phyloP scores from a whole-genome alignment of 2,113 vertebrate species.

The Riparia riparia region DNA sequence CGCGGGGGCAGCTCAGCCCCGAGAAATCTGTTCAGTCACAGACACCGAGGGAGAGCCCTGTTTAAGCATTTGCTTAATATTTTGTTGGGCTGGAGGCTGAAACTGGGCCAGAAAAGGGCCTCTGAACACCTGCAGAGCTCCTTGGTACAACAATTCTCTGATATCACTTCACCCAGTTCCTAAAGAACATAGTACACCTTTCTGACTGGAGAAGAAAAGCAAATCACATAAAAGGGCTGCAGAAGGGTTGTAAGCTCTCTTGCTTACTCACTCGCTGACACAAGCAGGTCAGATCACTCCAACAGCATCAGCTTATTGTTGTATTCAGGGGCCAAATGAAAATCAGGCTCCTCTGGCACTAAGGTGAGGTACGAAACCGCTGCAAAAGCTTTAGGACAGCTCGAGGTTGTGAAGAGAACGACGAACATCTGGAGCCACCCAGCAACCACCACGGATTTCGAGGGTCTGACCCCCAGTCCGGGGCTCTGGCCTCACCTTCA shows the following conservation, averaged over 20 bases:
- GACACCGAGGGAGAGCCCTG: background rate
- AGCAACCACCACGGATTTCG: background rate
- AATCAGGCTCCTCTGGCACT: background rate
- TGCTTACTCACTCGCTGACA: background rate
- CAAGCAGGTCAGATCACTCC: background rate
- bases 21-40: background rate
- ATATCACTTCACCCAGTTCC: background rate
- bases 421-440: background rate
- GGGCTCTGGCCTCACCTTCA: background rate
- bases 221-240: background rate
- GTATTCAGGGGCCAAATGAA: background rate
- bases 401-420: background rate
- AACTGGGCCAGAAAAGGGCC: background rate
- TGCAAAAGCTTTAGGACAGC: background rate
- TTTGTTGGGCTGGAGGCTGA: background rate
- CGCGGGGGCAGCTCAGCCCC: background rate
- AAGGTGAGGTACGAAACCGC: background rate
- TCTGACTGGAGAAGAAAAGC: background rate
- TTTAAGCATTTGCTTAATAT: background rate
- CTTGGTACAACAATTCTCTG: background rate
- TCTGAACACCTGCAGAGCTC: background rate
- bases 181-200: fast-evolving
- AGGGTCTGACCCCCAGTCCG: background rate
- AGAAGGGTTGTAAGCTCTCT: background rate
- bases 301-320: background rate